Evolutionary conservation across 2,888 invertebrate species (phyloP), one percentile per base, ranked within the genome.

Genomic region (Luffia ferchaultella): DNA sequence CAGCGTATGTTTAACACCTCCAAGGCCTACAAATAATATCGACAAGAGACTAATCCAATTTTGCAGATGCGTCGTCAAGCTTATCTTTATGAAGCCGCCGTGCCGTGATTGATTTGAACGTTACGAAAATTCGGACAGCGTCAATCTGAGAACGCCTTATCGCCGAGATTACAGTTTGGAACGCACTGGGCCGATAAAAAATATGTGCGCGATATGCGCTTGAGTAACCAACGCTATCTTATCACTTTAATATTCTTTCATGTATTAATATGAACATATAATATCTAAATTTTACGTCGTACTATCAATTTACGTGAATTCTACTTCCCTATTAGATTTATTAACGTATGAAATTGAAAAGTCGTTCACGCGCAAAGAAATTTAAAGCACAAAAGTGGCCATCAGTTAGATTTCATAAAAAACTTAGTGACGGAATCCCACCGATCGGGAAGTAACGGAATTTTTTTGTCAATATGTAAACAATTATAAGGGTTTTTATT

Each of bases 91-190:
- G 42, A 49, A 49, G 20, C n/a, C n/a, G n/a, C n/a, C 16, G 43
- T 43, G 42, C 43, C 42, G 49, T 49, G 49, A 49, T 49, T 49
- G 49, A 49, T 49, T 49, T 43, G 42, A 43, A 43, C 42, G 42
- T 49, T 42, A 49, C 49, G 42, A 49, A 43, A 49, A 49, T 49
- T 42, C 49, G 44, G 49, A 18, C 41, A 48, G 18, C 41, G 41
- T 16, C 48, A 48, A 42, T 41, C 48, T 48, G 43, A 49, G 41
- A 17, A 20, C 42, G 49, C 42, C 43, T 49, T 49, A 49, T 49
- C 49, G 49, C 18, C 43, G 16, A 42, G 49, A 49, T 49, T 49
- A 49, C 30, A 12, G 30, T 30, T 7, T 30, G 30, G 30, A 30
- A 30, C 30, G 30, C 30, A 30, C 30, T 12, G 30, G 5, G 30